Conservation (phyloP, 2,113 vertebrate species). For the Ornithorhynchus anatinus region DNA sequence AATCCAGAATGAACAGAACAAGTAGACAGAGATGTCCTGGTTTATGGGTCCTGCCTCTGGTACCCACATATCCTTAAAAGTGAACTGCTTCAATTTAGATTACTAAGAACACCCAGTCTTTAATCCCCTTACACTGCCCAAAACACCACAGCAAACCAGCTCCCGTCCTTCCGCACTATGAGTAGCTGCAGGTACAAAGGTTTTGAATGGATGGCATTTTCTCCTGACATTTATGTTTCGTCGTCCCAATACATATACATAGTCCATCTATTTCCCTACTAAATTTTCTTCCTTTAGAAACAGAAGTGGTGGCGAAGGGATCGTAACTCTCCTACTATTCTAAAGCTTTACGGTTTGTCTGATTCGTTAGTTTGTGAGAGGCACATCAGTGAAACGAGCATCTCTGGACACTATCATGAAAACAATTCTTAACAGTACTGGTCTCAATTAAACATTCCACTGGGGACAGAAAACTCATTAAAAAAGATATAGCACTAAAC, state of each 20-base stretch:
- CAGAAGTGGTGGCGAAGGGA: not conserved
- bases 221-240: too few relatives aligned
- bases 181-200: too few relatives aligned
- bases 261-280: too few relatives aligned
- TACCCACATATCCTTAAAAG: not conserved
- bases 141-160: too few relatives aligned
- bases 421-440: conserved; percentile 10
- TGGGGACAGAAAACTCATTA: conserved; percentile 42
- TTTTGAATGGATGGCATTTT: too few relatives aligned
- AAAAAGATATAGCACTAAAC: conserved; percentile 18
- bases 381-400: not conserved
- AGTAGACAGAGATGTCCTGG: too few relatives aligned
- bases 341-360: not conserved
- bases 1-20: too few relatives aligned
- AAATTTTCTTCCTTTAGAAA: too few relatives aligned
- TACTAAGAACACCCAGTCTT: too few relatives aligned
- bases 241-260: too few relatives aligned
- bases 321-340: not conserved
- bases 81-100: not conserved
- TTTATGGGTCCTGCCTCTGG: not conserved
- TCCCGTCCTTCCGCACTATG: too few relatives aligned
- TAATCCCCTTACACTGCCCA: too few relatives aligned
- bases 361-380: not conserved
- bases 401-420: not conserved
- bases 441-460: conserved; percentile 27